A percentile compares a stretch with the other conserved stretches of the same genome.
These are phyloP conservation scores for Ptyas mucosa DNA, from an alignment of 2,113 vertebrate genomes.

Conservation along the genomic window DNA sequence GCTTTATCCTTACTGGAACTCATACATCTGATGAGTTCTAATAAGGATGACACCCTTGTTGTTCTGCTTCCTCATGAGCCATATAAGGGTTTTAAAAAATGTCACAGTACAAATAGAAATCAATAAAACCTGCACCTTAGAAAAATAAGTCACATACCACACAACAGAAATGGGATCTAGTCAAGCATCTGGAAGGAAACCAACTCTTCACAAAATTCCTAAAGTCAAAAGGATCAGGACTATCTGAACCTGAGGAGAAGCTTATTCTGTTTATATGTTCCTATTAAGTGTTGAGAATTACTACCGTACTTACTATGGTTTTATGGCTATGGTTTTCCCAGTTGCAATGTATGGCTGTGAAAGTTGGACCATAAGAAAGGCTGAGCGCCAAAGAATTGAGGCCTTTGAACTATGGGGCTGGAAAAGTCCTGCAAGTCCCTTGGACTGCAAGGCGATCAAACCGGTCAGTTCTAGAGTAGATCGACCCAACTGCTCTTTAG, in stretches of 20 bases:
- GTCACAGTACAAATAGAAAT: neutral
- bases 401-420: too few relatives aligned
- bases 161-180: neutral
- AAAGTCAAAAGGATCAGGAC: neutral
- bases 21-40: neutral
- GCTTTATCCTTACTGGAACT: neutral
- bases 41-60: neutral
- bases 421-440: too few relatives aligned
- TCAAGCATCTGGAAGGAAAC: neutral
- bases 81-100: neutral
- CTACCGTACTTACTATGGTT: slow-evolving; percentile 11
- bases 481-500: too few relatives aligned
- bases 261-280: neutral
- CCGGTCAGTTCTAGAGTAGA: too few relatives aligned
- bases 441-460: too few relatives aligned
- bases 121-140: neutral
- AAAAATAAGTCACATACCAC: neutral
- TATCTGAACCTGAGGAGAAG: neutral
- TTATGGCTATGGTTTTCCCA: too few relatives aligned
- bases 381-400: too few relatives aligned
- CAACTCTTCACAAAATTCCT: neutral
- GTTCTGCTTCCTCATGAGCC: neutral
- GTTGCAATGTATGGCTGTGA: too few relatives aligned
- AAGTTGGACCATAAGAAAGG: too few relatives aligned
- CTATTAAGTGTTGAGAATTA: neutral